Evolutionary conservation across 2,113 vertebrate genomes (phyloP).

Genomic region (Herpetotheres cachinnans): DNA sequence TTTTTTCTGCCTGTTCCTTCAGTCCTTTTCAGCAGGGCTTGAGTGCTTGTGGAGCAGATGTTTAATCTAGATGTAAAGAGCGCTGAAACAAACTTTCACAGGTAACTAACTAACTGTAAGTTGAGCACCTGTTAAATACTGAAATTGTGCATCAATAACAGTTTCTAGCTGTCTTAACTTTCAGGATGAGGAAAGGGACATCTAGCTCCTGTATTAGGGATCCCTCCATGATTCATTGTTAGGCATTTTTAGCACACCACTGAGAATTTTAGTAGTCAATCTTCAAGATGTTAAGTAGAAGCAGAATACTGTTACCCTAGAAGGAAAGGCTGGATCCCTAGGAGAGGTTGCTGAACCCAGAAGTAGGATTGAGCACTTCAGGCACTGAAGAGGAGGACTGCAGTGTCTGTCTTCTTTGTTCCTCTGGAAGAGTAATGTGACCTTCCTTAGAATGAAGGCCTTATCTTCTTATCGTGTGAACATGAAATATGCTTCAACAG

Average conservation of each 20-base stretch:
- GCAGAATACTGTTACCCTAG: neutral
- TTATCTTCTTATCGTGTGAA: accelerated
- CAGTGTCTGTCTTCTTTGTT: neutral
- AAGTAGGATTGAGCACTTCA: neutral
- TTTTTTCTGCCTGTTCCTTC: neutral
- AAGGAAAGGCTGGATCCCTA: neutral
- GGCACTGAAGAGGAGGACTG: neutral
- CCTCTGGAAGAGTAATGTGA: neutral
- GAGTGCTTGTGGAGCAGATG: neutral
- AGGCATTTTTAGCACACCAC: accelerated
- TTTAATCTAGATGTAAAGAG: neutral
- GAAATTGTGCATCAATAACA: neutral
- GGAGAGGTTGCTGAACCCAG: neutral
- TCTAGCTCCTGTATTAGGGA: neutral
- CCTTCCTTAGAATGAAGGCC: neutral
- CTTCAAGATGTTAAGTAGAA: neutral
- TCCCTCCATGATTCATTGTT: neutral
- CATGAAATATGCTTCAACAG: neutral
- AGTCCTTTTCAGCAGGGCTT: neutral
- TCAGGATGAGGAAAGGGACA: neutral
- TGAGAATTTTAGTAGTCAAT: neutral
- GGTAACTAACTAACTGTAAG: neutral
- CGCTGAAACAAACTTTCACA: neutral
- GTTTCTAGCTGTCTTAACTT: neutral
- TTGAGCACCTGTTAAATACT: neutral